Conservation (phyloP, 2,888 invertebrate species). For the Tipula helvola region DNA sequence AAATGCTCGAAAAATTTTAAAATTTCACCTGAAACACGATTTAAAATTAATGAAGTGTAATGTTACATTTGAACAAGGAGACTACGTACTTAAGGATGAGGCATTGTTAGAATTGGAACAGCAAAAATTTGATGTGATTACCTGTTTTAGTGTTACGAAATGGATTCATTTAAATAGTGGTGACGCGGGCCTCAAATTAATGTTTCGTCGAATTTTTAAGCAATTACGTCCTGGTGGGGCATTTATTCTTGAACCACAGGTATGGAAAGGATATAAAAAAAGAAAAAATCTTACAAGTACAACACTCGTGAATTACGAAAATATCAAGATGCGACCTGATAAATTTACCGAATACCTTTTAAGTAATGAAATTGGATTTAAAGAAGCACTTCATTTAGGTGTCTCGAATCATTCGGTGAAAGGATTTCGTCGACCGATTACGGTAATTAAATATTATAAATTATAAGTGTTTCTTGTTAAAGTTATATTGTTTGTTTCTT, state of each 20-base stretch:
- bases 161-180: conserved; percentile 88
- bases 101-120: conserved; percentile 55
- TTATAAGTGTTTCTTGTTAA: background rate
- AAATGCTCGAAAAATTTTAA: conserved; percentile 20
- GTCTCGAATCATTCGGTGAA: conserved; percentile 48
- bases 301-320: conserved; percentile 39
- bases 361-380: conserved; percentile 52
- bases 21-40: background rate
- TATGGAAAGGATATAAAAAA: conserved; percentile 63
- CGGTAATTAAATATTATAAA: conserved; percentile 23
- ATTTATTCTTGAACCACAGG: conserved; percentile 71
- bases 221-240: conserved; percentile 67
- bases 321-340: conserved; percentile 50
- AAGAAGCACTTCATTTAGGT: conserved; percentile 45
- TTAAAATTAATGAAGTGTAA: conserved; percentile 32
- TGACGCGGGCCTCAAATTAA: conserved; percentile 67
- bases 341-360: conserved; percentile 57
- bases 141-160: conserved; percentile 78
- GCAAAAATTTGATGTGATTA: conserved; percentile 68
- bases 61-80: conserved; percentile 61
- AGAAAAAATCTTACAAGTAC: conserved; percentile 49
- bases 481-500: background rate
- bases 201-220: conserved; percentile 64
- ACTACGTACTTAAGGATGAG: conserved; percentile 69
- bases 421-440: conserved; percentile 50